Conservation (phyloP, 92 coral and sea anemone genomes). For the Porites divaricata region DNA sequence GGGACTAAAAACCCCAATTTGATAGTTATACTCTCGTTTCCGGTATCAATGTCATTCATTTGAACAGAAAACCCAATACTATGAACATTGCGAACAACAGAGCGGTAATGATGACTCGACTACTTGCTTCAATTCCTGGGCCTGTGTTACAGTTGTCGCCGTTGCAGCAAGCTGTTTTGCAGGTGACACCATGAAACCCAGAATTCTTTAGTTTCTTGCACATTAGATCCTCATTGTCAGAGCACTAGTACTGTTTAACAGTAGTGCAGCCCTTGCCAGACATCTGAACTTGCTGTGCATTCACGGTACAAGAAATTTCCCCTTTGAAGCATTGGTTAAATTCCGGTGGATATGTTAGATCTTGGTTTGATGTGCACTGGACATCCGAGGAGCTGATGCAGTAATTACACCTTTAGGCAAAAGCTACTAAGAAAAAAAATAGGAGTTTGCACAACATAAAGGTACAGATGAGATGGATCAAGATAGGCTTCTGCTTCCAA, state of each 20-base stretch:
- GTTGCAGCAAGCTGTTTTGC: background rate
- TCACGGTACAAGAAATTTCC: conserved; percentile 16
- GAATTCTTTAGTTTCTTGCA: background rate
- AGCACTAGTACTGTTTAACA: conserved; percentile 9
- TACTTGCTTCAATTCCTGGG: background rate
- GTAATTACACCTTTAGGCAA: background rate
- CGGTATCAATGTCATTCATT: no score
- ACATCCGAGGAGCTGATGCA: conserved; percentile 6
- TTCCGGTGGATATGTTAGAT: background rate
- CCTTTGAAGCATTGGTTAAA: conserved; percentile 38
- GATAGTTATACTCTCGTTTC: no score
- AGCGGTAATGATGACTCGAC: background rate
- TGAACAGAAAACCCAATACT: background rate
- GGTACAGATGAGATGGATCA: no score
- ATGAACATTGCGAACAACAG: background rate
- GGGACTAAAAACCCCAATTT: no score
- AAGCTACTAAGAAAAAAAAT: background rate
- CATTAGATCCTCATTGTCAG: background rate
- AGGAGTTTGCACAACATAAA: no score
- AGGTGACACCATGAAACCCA: background rate
- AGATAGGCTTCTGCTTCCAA: no score
- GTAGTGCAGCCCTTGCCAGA: background rate
- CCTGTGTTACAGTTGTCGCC: conserved; percentile 1
- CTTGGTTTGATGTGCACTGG: background rate
- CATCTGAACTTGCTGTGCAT: background rate